phyloP scores from a whole-genome alignment of 2,888 invertebrate genomes.

The Spicauda simplicius region DNA sequence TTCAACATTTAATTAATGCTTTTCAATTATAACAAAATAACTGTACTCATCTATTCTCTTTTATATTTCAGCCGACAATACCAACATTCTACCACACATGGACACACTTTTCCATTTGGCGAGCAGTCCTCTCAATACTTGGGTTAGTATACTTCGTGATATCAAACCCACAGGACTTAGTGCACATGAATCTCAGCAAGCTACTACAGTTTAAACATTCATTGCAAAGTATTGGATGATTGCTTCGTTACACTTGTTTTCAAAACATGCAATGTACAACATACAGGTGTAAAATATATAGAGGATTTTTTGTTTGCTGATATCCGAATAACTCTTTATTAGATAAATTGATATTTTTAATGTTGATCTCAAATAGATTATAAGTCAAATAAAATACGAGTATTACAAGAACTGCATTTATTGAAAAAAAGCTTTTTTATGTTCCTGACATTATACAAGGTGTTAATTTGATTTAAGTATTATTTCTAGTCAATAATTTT shows the following conservation, averaged over 20 bases:
- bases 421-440: no score
- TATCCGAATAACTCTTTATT: background rate
- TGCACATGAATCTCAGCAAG: slow-evolving; percentile 78
- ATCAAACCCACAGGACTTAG: slow-evolving; percentile 80
- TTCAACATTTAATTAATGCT: no score
- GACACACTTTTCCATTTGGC: slow-evolving; percentile 86
- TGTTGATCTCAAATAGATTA: background rate
- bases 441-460: no score
- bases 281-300: background rate
- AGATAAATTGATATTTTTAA: background rate
- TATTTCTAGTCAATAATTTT: no score
- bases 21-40: no score
- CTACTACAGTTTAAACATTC: slow-evolving; percentile 75
- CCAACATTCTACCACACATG: slow-evolving; percentile 83
- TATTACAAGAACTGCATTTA: no score
- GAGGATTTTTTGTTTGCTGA: background rate
- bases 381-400: no score
- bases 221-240: slow-evolving; percentile 79
- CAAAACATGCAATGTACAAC: slow-evolving; percentile 3
- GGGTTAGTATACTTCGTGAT: slow-evolving; percentile 85
- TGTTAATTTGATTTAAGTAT: no score
- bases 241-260: slow-evolving; percentile 3
- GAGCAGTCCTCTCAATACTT: slow-evolving; percentile 83
- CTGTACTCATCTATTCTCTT: background rate
- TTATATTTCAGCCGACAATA: slow-evolving; percentile 75